phyloP scores from a whole-genome alignment of 2,888 invertebrate species.

The Nemotelus pantherinus region DNA sequence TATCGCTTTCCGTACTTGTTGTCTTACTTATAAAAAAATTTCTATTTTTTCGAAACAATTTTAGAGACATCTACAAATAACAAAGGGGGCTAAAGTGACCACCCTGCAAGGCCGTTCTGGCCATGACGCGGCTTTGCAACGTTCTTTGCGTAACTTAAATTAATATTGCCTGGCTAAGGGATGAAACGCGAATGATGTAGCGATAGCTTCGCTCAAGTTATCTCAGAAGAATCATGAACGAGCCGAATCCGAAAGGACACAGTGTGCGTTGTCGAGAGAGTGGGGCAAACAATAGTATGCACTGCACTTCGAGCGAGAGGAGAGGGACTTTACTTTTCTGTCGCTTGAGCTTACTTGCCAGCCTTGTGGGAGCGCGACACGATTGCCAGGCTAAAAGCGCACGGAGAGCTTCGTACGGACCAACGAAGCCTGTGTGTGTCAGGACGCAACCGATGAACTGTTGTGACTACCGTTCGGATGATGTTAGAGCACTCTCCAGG shows the following conservation, averaged over 20 bases:
- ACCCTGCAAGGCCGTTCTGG: conserved; percentile 55
- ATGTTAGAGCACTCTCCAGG: conserved; percentile 7
- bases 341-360: conserved; percentile 5
- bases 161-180: conserved; percentile 55
- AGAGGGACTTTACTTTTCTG: too few species aligned
- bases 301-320: background rate
- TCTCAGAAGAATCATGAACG: conserved; percentile 44
- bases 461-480: conserved; percentile 15
- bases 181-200: conserved; percentile 57
- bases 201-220: conserved; percentile 49
- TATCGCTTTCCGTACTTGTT: background rate
- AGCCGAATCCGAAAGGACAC: conserved; percentile 26
- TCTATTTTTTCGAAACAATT: conserved; percentile 8
- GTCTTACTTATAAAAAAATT: background rate
- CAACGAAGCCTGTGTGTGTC: conserved; percentile 28
- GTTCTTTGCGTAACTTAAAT: conserved; percentile 51
- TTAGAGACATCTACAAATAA: conserved; percentile 48
- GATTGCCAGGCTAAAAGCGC: conserved; percentile 20
- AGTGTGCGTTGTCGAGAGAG: conserved; percentile 14
- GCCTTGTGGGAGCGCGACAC: conserved; percentile 2
- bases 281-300: conserved; percentile 18
- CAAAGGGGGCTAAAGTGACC: conserved; percentile 54
- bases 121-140: conserved; percentile 55
- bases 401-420: conserved; percentile 34
- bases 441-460: conserved; percentile 33